Conservation (phyloP, 2,113 vertebrate genomes). For the Pygathrix nemaeus region DNA sequence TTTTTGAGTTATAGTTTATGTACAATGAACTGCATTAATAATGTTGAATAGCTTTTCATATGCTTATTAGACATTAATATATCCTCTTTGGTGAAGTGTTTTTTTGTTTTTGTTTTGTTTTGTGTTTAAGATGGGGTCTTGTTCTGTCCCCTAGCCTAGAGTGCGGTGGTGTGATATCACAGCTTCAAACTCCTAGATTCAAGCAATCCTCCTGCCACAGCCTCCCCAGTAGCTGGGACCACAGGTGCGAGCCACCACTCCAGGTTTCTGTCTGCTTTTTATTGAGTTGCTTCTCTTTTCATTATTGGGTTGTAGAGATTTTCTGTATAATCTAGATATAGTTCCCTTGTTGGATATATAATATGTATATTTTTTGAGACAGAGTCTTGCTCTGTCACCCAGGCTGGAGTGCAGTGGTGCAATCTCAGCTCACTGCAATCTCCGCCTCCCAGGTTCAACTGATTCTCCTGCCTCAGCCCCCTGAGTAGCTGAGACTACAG, state of each 20-base stretch:
- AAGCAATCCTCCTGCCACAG: neutral
- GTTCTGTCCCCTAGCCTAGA: neutral
- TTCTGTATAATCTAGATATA: neutral
- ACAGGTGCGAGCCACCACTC: neutral
- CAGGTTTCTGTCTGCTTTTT: neutral
- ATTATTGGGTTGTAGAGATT: neutral
- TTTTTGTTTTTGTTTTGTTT: neutral
- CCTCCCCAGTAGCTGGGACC: neutral
- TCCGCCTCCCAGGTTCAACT: no score
- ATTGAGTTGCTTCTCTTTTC: neutral
- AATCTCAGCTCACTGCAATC: no score
- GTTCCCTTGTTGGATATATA: neutral
- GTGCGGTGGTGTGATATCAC: neutral
- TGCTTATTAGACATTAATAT: neutral
- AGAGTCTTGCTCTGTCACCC: no score
- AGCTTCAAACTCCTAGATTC: neutral
- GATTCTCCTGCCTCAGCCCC: no score
- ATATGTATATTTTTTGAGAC: no score
- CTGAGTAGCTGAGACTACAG: no score
- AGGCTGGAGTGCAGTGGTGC: no score
- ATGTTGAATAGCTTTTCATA: neutral
- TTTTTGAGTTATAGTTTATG: neutral
- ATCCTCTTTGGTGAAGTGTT: neutral
- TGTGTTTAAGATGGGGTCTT: neutral
- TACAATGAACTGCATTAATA: neutral